phyloP scores from a whole-genome alignment of 2,888 invertebrate genomes.

The Idaea straminata region DNA sequence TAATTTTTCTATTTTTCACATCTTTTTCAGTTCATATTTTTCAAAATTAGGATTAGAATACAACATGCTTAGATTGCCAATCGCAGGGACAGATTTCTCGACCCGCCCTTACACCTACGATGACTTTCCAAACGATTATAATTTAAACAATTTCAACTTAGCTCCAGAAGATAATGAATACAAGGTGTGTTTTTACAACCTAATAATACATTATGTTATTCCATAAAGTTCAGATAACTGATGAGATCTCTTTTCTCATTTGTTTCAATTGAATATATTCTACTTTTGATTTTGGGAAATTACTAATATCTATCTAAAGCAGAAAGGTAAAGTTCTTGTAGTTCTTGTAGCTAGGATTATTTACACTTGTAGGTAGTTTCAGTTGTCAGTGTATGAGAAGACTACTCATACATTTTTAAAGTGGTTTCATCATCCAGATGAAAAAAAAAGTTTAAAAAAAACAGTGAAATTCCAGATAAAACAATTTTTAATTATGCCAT shows the following conservation, averaged over 20 bases:
- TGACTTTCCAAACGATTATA: slow-evolving; percentile 73
- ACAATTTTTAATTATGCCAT: too few relatives aligned
- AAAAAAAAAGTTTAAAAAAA: too few relatives aligned
- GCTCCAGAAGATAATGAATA: slow-evolving; percentile 82
- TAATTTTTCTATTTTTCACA: neutral
- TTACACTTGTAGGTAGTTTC: too few relatives aligned
- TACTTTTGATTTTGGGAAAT: neutral
- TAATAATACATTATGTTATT: neutral
- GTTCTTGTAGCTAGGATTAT: neutral
- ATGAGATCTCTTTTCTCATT: neutral
- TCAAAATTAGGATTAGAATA: slow-evolving; percentile 84
- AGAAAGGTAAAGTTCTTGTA: too few relatives aligned
- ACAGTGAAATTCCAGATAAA: too few relatives aligned
- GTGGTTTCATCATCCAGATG: too few relatives aligned
- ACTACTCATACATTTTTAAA: too few relatives aligned
- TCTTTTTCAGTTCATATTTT: slow-evolving; percentile 83
- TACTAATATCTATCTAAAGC: neutral
- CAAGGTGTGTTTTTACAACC: slow-evolving; percentile 70
- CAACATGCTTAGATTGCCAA: slow-evolving; percentile 86
- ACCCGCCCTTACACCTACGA: slow-evolving; percentile 86
- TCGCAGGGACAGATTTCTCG: slow-evolving; percentile 92
- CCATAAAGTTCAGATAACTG: neutral
- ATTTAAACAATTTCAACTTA: slow-evolving; percentile 81
- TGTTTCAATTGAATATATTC: neutral
- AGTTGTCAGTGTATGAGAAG: too few relatives aligned